Conservation (phyloP, 2,888 invertebrate species). For the Alcis repandata region DNA sequence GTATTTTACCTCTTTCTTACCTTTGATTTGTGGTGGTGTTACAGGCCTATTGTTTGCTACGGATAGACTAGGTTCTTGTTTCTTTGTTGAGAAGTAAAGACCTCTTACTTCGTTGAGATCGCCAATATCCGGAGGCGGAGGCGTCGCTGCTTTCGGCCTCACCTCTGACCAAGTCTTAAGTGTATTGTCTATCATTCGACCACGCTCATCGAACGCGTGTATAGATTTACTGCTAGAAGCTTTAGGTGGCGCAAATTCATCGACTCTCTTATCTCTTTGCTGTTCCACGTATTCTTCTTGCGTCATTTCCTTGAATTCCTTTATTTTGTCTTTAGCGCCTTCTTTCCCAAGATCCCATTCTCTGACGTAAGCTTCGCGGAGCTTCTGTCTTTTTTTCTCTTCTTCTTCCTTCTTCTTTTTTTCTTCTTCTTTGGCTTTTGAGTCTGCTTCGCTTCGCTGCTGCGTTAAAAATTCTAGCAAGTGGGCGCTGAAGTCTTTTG, state of each 20-base stretch:
- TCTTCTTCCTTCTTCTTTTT: conserved; percentile 72
- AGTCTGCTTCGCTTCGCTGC: conserved; percentile 81
- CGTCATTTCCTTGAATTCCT: conserved; percentile 86
- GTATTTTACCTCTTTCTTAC: conserved; percentile 65
- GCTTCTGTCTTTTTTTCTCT: conserved; percentile 81
- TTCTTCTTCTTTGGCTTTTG: conserved; percentile 75
- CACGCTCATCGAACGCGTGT: conserved; percentile 68
- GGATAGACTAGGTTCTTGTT: conserved; percentile 30
- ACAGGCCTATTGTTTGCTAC: conserved; percentile 6
- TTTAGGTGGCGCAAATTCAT: conserved; percentile 92
- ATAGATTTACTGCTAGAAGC: conserved; percentile 55
- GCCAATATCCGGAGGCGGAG: conserved; percentile 64
- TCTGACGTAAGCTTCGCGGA: conserved; percentile 86
- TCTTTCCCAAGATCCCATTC: conserved; percentile 92
- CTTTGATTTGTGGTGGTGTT: conserved; percentile 49
- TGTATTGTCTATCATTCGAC: conserved; percentile 57
- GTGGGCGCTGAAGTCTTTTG: conserved; percentile 75
- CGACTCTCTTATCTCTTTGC: conserved; percentile 89
- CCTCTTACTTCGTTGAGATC: conserved; percentile 65
- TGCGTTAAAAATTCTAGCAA: conserved; percentile 78
- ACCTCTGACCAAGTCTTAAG: conserved; percentile 76
- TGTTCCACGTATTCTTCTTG: conserved; percentile 93
- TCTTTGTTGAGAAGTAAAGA: conserved; percentile 67
- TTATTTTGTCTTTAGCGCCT: conserved; percentile 81
- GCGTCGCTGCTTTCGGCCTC: conserved; percentile 61